Base-by-base conservation (phyloP, 2,888 invertebrate genomes). In the Elgonia sp. region DNA sequence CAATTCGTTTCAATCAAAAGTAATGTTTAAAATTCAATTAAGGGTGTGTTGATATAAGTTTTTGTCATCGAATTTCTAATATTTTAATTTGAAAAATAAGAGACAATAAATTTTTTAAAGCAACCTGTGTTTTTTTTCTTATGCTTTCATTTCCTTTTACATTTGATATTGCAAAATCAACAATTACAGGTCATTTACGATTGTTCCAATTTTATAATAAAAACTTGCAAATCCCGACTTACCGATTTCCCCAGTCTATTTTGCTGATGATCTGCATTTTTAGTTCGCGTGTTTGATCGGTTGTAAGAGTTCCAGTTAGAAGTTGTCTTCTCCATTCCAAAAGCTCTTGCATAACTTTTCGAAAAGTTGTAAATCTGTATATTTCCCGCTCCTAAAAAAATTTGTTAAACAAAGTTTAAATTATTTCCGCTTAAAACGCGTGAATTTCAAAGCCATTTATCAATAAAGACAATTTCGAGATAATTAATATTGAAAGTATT, bases 181-280 rank as follows among this genome's bases (percentile, higher is more conserved):
- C 3, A 29, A 29, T n/a, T n/a, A n/a, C n/a, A n/a, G n/a, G n/a
- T n/a, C n/a, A n/a, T n/a, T n/a, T n/a, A n/a, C n/a, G n/a, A n/a
- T 3, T 37, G 46, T 3, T 39, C 39, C 12, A 21, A 1, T 46
- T 8, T 37, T 16, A 14, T 60, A 18, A 39, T n/a, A 39, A 69
- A 82, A 73, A 82, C 63, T 65, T 16, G 18, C 55, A 4, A 50
- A 37, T 37, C 82, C 9, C 57, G 79, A 96, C 97, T 97, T 95
- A 98, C 98, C 98, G 96, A 95, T 99, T 99, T 76, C 99, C 99
- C 98, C 98, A 99, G 95, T 99, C 99, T 77, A 99, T 97, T 95
- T 98, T 98, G 83, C 97, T 97, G 90, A 98, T 98, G 84, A 98
- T 97, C 93, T 97, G 97, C 92, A 98, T 95, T 93, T 98, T 97